Evolutionary conservation across 2,888 invertebrate species (phyloP), one percentile per base, ranked within the genome.

Genomic region (Melolontha melolontha): DNA sequence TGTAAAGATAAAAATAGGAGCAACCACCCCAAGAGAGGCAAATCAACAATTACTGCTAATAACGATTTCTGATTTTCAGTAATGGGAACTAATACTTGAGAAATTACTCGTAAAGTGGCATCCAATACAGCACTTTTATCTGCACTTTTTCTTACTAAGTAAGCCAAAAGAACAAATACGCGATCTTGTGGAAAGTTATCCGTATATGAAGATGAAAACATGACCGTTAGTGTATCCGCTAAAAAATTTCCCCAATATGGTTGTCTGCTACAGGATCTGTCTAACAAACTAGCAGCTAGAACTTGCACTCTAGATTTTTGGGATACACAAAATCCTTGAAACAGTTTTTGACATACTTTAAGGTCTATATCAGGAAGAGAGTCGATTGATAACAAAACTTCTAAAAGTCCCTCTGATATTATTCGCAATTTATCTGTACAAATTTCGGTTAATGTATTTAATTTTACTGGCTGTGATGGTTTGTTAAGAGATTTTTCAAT

Each of bases 211-310:
- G 92, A 90, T 0, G 92, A 90, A 81, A 94, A 96, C 76, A 95
- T 89, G 70, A 88, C 87, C 17, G 90, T 89, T 66, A 97, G 87
- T 27, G 92, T 92, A 77, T 92, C 91, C 0, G 95, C 93, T n/a
- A 97, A 86, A 78, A 94, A 95, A 73, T 91, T 89, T 47, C 96
- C 96, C 96, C 97, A 97, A 93, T 95, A 97, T 8, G 87, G 85
- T 79, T 91, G 90, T 62, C 67, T 86, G 57, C 91, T 91, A 78
- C 85, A 86, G 79, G 91, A 90, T 57, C 93, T 88, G 67, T 95
- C 92, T 77, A 94, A 84, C 70, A 96, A 85, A 22, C 94, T 91
- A 59, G 90, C 92, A 12, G 92, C 89, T 16, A 93, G 88, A 49
- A 94, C 86, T 79, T 95, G 95, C 68, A 92, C 87, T 68, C 92